These are phyloP conservation scores for Iselma pallidipennis DNA, from an alignment of 2,888 invertebrate genomes.

Conservation along the genomic window DNA sequence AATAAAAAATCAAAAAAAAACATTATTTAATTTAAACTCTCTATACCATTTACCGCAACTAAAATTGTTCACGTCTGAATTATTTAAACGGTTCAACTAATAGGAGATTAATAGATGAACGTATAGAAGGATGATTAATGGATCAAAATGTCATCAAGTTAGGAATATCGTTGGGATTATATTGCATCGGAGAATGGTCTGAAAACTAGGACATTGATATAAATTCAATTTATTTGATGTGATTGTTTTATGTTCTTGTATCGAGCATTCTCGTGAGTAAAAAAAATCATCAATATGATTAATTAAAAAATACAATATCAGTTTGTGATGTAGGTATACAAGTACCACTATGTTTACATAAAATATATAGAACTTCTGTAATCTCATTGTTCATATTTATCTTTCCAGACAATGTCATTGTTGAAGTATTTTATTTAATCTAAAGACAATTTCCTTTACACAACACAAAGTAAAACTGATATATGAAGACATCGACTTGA, in stretches of 20 bases:
- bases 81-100: neutral
- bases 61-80: neutral
- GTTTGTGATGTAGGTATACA: too few relatives aligned
- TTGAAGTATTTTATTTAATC: neutral
- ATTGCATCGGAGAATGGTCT: neutral
- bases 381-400: neutral
- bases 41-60: neutral
- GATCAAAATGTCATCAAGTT: neutral
- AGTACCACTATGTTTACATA: neutral
- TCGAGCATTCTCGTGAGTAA: too few relatives aligned
- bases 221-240: too few relatives aligned
- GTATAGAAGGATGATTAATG: neutral
- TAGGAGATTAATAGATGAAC: neutral
- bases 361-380: neutral
- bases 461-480: neutral
- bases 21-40: neutral
- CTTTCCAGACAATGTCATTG: neutral
- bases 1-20: constrained; percentile 28
- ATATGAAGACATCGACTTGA: neutral
- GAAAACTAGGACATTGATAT: too few relatives aligned
- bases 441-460: neutral
- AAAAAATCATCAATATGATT: too few relatives aligned
- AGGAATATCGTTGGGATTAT: neutral
- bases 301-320: too few relatives aligned
- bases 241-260: too few relatives aligned